These are phyloP conservation scores for Dynastes grantii DNA, from an alignment of 2,888 invertebrate genomes.

Conservation along the genomic window DNA sequence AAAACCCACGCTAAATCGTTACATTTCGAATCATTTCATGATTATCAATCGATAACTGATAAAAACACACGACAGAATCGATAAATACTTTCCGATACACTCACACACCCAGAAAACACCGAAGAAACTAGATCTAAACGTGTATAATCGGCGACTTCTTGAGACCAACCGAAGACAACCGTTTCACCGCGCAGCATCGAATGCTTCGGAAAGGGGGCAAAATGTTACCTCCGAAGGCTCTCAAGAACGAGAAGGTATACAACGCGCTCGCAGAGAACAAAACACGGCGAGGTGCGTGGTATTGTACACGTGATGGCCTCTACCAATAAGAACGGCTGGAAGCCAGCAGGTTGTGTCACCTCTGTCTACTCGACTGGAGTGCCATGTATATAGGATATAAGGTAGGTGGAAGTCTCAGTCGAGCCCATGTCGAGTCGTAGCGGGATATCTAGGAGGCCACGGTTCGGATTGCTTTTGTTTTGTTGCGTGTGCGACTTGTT, in stretches of 20 bases:
- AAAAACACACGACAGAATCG: too few relatives aligned
- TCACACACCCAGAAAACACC: not conserved
- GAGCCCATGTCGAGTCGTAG: too few relatives aligned
- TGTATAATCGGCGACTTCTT: not conserved
- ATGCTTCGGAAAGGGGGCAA: not conserved
- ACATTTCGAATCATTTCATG: not conserved
- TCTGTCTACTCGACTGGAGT: not conserved
- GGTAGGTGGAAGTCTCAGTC: too few relatives aligned
- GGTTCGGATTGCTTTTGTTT: too few relatives aligned
- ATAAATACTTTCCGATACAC: not conserved
- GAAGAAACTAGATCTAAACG: not conserved
- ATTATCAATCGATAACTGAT: not conserved
- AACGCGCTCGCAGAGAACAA: not conserved
- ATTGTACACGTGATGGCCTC: conserved; percentile 58
- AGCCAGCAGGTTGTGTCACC: conserved; percentile 2
- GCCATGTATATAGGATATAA: too few relatives aligned
- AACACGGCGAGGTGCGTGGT: not conserved
- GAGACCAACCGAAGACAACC: not conserved
- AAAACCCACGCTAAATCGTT: not conserved
- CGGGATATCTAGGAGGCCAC: too few relatives aligned
- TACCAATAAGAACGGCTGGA: conserved; percentile 57
- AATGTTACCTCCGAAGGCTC: not conserved
- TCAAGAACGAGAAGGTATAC: conserved; percentile 11
- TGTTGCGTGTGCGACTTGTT: too few relatives aligned
- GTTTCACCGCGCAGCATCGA: not conserved